Base-by-base conservation (phyloP, 2,888 invertebrate genomes). In the Amblyteles armatorius region DNA sequence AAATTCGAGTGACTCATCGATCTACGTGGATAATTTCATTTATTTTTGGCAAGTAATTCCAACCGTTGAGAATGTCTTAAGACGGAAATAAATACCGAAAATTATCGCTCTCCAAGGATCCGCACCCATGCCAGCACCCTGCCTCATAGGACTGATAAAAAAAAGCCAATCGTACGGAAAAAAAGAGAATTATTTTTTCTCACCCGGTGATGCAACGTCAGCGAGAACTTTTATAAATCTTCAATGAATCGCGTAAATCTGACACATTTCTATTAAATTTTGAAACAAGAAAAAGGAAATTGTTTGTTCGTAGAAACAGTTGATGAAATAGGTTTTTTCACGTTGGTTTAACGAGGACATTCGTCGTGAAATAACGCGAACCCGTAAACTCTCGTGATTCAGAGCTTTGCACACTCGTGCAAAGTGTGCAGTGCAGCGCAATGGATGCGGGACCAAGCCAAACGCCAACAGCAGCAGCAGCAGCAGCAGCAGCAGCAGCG, bases 341-440 rank as follows among this genome's bases (percentile, higher is more conserved):
- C 60, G 44, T 74, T 60, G 76, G 63, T 65, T 65, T 76, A 76
- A 65, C 65, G 63, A 76, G 52, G 36, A 48, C n/a, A 67, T 77
- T 36, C 22, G 65, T 67, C 67, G 65, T 22, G 67, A 55, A 77
- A 67, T 77, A 67, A 67, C 67, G 52, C 67, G 52, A 67, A 52
- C 48, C 63, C 79, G 79, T 63, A 50, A 48, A 63, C 71, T n/a
- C 50, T n/a, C 22, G 63, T 71, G 71, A 79, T 72, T 50, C 71
- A 65, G 40, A 57, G 71, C 63, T 79, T 67, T 63, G 50, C 79
- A 71, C 60, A 71, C 48, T 71, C 36, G 48, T 60, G 79, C 57
- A 76, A 76, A 65, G 50, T 79, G 63, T 79, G 71, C 60, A 71
- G 26, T 22, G 63, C 63, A 29, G 13, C 65, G 79, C 65, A 65